Conservation (phyloP, 2,888 invertebrate genomes). For the Strigamia maritima region DNA sequence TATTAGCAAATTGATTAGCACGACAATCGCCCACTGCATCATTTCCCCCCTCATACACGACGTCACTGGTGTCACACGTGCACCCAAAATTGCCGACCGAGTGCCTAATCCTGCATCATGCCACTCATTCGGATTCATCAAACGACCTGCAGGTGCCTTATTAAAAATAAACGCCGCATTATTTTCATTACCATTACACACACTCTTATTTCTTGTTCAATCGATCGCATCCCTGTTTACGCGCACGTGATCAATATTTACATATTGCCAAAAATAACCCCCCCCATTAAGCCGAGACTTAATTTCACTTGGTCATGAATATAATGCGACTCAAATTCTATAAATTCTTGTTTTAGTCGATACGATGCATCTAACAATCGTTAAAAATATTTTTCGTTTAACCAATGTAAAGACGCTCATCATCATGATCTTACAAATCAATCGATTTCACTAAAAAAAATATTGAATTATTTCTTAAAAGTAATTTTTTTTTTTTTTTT, state of each 20-base stretch:
- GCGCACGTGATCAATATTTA: not conserved
- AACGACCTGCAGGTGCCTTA: not conserved
- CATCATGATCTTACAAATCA: no score
- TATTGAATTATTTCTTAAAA: no score
- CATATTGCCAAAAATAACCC: not conserved
- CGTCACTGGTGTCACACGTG: not conserved
- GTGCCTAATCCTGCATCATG: not conserved
- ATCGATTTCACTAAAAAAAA: no score
- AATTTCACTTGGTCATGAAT: no score
- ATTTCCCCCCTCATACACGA: not conserved
- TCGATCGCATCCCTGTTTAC: no score
- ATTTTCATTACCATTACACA: not conserved
- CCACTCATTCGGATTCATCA: not conserved
- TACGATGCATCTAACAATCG: no score
- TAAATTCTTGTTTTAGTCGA: no score
- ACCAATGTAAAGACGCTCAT: no score
- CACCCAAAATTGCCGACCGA: not conserved
- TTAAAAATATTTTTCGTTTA: no score
- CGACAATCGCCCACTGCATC: slow-evolving; percentile 3
- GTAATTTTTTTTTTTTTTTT: no score
- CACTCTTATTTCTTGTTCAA: not conserved
- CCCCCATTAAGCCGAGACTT: no score
- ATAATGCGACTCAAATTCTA: no score
- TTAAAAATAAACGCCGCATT: slow-evolving; percentile 2
- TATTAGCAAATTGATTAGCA: slow-evolving; percentile 15